Conservation (phyloP, 2,888 invertebrate species). For the Dynastes maya region DNA sequence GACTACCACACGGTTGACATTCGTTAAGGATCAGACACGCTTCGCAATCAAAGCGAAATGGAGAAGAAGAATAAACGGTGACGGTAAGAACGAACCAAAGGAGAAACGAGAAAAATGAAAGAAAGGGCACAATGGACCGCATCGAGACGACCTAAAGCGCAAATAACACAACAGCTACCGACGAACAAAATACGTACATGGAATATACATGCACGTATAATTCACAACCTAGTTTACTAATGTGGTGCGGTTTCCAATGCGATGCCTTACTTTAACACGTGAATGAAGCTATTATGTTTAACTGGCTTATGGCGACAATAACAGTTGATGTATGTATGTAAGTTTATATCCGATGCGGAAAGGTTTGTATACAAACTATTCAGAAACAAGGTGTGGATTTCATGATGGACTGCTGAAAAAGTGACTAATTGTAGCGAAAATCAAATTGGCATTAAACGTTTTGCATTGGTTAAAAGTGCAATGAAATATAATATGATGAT, state of each 20-base stretch:
- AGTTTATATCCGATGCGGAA: no score
- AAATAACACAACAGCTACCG: conserved; percentile 10
- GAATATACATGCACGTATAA: conserved; percentile 6
- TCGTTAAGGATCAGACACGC: conserved; percentile 13
- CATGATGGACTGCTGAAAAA: no score
- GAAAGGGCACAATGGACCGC: not conserved
- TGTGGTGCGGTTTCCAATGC: not conserved
- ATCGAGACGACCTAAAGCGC: not conserved
- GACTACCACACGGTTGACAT: conserved; percentile 3
- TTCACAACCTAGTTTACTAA: conserved; percentile 19
- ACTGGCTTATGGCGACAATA: no score
- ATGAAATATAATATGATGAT: no score
- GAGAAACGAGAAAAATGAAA: not conserved
- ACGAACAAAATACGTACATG: not conserved
- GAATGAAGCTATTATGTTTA: conserved; percentile 16
- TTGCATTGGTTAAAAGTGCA: no score
- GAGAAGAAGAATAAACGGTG: conserved; percentile 10
- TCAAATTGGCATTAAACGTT: no score
- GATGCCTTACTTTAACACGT: conserved; percentile 17
- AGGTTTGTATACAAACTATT: no score
- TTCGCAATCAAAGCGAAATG: conserved; percentile 7
- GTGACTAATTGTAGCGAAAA: no score
- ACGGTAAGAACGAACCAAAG: not conserved
- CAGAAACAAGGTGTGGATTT: no score
- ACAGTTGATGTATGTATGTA: no score